Percentiles rank a stretch among this genome's conserved stretches.
phyloP scores from a whole-genome alignment of 2,113 vertebrate genomes.

The Passer domesticus region DNA sequence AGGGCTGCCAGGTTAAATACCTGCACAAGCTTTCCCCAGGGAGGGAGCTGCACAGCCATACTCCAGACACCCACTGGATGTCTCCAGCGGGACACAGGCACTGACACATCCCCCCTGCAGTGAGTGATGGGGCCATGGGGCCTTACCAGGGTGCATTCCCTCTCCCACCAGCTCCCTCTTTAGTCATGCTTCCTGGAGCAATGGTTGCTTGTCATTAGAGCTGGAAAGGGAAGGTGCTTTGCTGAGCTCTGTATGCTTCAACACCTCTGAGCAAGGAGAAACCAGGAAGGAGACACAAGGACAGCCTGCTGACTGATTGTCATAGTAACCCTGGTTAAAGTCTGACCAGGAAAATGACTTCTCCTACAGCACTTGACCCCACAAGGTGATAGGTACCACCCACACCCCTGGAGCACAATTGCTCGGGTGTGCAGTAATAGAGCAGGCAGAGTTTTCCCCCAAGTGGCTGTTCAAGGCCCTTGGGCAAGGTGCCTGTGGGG shows the following conservation, averaged over 20 bases:
- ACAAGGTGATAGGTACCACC: background rate
- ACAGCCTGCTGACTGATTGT: background rate
- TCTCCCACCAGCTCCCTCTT: background rate
- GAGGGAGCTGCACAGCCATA: background rate
- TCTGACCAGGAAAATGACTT: background rate
- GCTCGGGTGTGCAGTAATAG: background rate
- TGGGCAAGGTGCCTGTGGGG: background rate
- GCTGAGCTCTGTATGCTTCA: background rate
- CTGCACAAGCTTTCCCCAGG: background rate
- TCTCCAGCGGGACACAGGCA: background rate
- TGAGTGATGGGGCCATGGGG: background rate
- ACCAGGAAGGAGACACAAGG: background rate
- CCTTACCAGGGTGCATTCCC: background rate
- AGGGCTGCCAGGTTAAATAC: background rate
- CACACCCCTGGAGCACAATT: background rate
- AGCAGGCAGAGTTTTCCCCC: background rate
- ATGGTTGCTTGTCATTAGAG: background rate
- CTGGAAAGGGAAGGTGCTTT: background rate
- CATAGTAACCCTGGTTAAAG: conserved; percentile 28
- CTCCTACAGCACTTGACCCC: background rate
- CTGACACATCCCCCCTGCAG: background rate
- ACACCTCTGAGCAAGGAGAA: background rate
- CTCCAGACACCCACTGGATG: background rate
- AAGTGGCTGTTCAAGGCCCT: background rate
- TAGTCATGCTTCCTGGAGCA: background rate